Conservation (phyloP, 2,888 invertebrate species). For the Pseudococcus jackbeardsleyi region DNA sequence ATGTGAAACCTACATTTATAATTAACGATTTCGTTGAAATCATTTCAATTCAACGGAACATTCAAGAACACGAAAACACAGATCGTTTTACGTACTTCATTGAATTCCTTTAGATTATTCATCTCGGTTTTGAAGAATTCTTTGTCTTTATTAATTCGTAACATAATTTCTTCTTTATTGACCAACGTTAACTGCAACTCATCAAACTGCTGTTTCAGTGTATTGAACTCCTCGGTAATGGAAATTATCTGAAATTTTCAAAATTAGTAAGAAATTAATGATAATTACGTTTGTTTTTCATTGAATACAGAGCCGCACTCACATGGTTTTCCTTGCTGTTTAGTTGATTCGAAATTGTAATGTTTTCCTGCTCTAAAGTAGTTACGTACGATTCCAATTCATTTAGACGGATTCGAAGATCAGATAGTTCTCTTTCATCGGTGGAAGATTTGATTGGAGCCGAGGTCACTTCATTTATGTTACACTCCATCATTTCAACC, state of each 20-base stretch:
- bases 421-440: neutral
- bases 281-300: neutral
- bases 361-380: constrained; percentile 40
- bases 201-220: neutral
- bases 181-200: neutral
- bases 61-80: neutral
- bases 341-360: neutral
- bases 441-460: neutral
- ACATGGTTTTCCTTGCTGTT: neutral
- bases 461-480: neutral
- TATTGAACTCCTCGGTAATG: neutral
- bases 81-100: neutral
- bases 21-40: no score
- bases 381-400: neutral
- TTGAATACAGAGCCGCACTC: neutral
- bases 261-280: neutral
- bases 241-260: constrained; percentile 7
- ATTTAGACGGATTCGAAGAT: neutral
- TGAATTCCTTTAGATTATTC: constrained; percentile 27
- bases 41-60: no score
- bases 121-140: constrained; percentile 33
- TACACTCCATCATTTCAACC: neutral
- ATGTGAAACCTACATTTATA: no score
- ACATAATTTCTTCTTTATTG: neutral
- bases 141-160: neutral